Conservation (phyloP, 1,140 invertebrate species). For the Orussus abietinus region DNA sequence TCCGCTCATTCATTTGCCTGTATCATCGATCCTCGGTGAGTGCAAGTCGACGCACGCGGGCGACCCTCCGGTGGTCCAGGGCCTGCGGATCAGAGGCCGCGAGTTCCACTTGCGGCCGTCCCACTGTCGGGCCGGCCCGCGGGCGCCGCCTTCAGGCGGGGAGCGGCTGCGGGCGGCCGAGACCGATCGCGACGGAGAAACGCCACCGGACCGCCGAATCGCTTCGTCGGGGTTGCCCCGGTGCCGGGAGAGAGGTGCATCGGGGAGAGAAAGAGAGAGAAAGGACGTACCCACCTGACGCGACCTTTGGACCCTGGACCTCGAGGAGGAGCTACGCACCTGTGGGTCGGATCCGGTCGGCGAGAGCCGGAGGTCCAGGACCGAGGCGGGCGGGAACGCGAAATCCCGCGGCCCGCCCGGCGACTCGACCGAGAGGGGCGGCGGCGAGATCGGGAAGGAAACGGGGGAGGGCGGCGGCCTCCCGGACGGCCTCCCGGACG, state of each 20-base stretch:
- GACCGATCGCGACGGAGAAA: not conserved
- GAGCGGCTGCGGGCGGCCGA: not conserved
- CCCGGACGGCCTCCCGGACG: no score
- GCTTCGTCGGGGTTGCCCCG: conserved; percentile 9
- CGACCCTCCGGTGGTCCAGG: no score
- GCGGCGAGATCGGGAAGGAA: conserved; percentile 46
- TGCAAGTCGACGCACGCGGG: no score
- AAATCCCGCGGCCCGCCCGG: conserved; percentile 33
- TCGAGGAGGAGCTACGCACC: conserved; percentile 35
- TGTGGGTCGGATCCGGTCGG: conserved; percentile 47
- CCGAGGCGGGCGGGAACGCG: conserved; percentile 46
- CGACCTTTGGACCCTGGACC: not conserved
- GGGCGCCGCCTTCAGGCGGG: not conserved
- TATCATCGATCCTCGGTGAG: conserved; percentile 37
- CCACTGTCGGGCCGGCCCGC: not conserved
- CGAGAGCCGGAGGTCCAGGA: conserved; percentile 47
- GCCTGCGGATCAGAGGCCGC: no score
- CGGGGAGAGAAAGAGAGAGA: conserved; percentile 9
- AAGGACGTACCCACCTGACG: not conserved
- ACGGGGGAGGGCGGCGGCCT: conserved; percentile 38
- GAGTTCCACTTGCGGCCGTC: no score
- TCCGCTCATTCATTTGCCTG: conserved; percentile 55
- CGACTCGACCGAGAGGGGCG: conserved; percentile 43
- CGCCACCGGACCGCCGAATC: not conserved
- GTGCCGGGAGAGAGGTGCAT: conserved; percentile 21